Evolutionary conservation across 2,888 invertebrate species (phyloP), one percentile per base, ranked within the genome.

Genomic region (Leptopilina syphax): DNA sequence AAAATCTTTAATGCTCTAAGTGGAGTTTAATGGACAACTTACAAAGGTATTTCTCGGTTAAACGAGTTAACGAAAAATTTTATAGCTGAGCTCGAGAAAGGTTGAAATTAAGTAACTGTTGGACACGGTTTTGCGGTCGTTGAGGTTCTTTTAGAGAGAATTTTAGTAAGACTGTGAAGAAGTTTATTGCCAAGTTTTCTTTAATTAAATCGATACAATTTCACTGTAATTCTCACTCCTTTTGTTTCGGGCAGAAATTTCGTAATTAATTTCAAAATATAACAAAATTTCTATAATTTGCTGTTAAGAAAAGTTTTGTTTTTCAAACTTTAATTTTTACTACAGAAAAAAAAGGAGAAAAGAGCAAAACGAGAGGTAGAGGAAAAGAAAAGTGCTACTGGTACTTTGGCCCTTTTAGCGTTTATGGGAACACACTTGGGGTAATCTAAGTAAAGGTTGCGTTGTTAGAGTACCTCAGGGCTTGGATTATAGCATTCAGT

Each of bases 71-170:
- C 27, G 54, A 57, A 70, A 70, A 70, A 70, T 70, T 54, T 70
- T 70, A 70, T 70, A 27, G 70, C 54, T 63, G 13, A 70, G 70
- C 70, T 54, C 70, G 54, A 13, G 70, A 70, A 70, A 70, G 54
- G 70, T 27, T 70, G 70, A 70, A 57, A 70, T 70, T 54, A 54
- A 34, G 70, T 54, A 70, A 70, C 70, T 70, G 50, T 70, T 54
- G 70, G 54, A 54, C 54, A 57, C 27, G 68, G 24, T 50, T 50
- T 68, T 24, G 68, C 68, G 50, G 68, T 68, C 68, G 68, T 68
- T 50, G 50, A 50, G 12, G 50, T 50, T 34, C 12, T 44, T 50
- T 68, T 68, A 24, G 24, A 10, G 68, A 50, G 50, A 68, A 50
- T 68, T 68, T 50, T 12, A 13, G 27, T 24, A 44, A 50, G 18